These are phyloP conservation scores for Seriola rivoliana DNA, from an alignment of 2,113 vertebrate species.

Conservation along the genomic window DNA sequence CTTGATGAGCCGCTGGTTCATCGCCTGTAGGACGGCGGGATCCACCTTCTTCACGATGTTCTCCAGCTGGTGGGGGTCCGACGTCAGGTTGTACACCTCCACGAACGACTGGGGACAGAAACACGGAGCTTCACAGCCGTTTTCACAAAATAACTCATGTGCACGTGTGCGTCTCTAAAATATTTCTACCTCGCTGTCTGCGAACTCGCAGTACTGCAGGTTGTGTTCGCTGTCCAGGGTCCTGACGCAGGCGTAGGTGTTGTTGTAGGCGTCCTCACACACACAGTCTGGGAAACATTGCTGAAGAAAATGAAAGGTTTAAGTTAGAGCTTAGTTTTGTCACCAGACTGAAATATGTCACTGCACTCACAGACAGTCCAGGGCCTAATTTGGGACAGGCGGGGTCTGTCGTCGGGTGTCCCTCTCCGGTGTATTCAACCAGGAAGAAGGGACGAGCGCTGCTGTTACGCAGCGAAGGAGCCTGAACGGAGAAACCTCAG, in stretches of 20 bases:
- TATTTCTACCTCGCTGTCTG: conserved; percentile 82
- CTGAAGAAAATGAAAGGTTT: conserved; percentile 51
- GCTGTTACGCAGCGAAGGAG: conserved; percentile 80
- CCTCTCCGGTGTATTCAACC: conserved; percentile 86
- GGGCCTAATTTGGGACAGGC: conserved; percentile 84
- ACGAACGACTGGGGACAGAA: conserved; percentile 78
- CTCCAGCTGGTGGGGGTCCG: conserved; percentile 85
- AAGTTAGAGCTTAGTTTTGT: neutral
- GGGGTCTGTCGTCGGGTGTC: conserved; percentile 72
- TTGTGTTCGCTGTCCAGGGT: conserved; percentile 67
- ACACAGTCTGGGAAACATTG: conserved; percentile 88
- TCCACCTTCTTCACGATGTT: conserved; percentile 87
- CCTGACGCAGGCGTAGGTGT: conserved; percentile 88
- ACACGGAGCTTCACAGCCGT: neutral
- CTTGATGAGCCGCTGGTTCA: conserved; percentile 88
- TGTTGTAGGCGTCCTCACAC: conserved; percentile 87
- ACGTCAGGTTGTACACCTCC: conserved; percentile 85
- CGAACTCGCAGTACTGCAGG: conserved; percentile 89
- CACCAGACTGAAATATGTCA: neutral
- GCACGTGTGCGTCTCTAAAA: neutral
- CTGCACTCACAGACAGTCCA: conserved; percentile 75
- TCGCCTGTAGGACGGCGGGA: conserved; percentile 81
- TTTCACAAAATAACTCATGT: neutral
- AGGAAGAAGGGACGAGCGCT: conserved; percentile 81
- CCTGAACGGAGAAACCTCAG: conserved; percentile 57